A percentile compares a stretch with the other conserved stretches of the same genome.
phyloP scores from a whole-genome alignment of 2,797 vertebrate genomes.

The Jordanella pulchra region DNA sequence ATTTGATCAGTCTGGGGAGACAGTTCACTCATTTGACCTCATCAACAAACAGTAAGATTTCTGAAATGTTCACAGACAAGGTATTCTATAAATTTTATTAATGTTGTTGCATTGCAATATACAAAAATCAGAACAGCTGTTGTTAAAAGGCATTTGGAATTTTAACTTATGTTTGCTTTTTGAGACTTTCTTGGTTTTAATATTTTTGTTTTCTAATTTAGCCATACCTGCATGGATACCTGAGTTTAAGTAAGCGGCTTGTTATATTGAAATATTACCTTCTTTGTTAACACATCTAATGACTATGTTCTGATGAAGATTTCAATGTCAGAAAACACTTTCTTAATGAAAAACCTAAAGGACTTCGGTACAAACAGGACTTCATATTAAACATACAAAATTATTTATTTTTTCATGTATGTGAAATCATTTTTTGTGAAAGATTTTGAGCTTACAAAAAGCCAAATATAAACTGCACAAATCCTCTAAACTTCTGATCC shows the following conservation, averaged over 20 bases:
- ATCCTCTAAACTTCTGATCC: not conserved
- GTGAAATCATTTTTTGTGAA: not conserved
- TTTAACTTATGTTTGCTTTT: not conserved
- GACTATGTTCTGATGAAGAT: not conserved
- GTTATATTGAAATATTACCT: too few relatives aligned
- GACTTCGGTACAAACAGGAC: not conserved
- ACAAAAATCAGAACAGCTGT: not conserved
- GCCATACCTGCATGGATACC: not conserved
- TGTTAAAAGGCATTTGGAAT: not conserved
- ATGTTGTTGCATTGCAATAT: not conserved
- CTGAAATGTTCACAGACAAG: not conserved
- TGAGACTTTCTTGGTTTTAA: not conserved
- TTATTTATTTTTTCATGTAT: not conserved
- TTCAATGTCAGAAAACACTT: not conserved
- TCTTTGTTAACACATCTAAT: too few relatives aligned
- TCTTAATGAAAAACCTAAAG: not conserved
- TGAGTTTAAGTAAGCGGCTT: not conserved
- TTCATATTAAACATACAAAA: not conserved
- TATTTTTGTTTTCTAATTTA: not conserved
- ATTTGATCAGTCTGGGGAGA: conserved; percentile 17
- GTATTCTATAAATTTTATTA: not conserved
- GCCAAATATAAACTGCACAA: not conserved
- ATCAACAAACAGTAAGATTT: not conserved
- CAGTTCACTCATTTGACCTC: not conserved
- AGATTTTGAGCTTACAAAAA: not conserved